Base-by-base conservation (phyloP, 2,888 invertebrate genomes). In the Sphaeridia pumilis region DNA sequence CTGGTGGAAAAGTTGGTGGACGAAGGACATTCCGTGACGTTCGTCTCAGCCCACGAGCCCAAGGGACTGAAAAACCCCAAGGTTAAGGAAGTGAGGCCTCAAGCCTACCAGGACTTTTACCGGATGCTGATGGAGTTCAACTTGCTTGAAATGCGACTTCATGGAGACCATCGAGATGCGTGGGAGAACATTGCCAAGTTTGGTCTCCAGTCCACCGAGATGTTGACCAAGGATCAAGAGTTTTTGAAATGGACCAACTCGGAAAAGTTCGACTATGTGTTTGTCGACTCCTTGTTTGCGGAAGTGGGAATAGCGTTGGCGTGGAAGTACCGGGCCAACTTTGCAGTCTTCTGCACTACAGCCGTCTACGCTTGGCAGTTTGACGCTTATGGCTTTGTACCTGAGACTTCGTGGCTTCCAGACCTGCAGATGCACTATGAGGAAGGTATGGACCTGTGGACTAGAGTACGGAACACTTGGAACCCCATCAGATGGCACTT, bases 11-110 rank as follows among this genome's bases (percentile, higher is more conserved):
- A 43, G 20, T 45, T 61, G 7, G 54, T 50, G 1, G 57, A 57
- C 1, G 20, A 35, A 4, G 60, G 60, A 25, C 61, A 64, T 49
- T 53, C 55, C 47, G 55, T 64, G 1, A 59, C 60, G 2, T 63
- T 58, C 31, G 20, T 63, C 21, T 55, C 56, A 17, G 52, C 58
- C 27, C 50, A 51, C 28, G 49, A 49, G 17, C 31, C 54, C 3
- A 54, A 49, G 34, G 4, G 35, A 22, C n/a, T 51, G 21, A 26
- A 25, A 2, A 45, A 51, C 28, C 46, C 45, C 5, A 45, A 45
- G 14, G 45, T 51, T 10, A 26, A n/a, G 14, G 51, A 51, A 27
- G 17, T 45, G 4, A 14, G 35, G 12, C 46, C 51, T 2, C 4
- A 36, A 2, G 35, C 48, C 3, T 17, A 36, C 4, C 20, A n/a